phyloP scores from a whole-genome alignment of 1,140 invertebrate genomes.

The Cotesia chilonis region DNA sequence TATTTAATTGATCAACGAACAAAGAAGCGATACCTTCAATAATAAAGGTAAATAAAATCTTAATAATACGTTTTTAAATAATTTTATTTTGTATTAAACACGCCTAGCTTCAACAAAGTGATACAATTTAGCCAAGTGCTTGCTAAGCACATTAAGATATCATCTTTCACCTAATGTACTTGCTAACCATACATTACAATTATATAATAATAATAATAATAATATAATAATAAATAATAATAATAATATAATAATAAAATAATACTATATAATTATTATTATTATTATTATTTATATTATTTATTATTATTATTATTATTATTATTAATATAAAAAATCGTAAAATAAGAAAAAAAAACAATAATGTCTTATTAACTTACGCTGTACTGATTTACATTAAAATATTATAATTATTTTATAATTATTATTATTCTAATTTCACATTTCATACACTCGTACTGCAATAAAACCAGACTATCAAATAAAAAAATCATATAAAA shows the following conservation, averaged over 20 bases:
- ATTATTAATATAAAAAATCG: no score
- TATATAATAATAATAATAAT: conserved; percentile 13
- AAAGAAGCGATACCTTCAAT: no score
- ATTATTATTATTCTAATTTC: no score
- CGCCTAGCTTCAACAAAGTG: conserved; percentile 63
- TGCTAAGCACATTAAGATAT: conserved; percentile 55
- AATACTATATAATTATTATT: no score
- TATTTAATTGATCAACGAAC: no score
- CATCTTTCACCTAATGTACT: conserved; percentile 19
- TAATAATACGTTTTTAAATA: conserved; percentile 29
- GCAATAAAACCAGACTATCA: not conserved
- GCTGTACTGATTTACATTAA: not conserved
- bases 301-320: not conserved
- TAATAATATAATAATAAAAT: no score
- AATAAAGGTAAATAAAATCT: not conserved
- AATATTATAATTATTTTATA: conserved; percentile 5
- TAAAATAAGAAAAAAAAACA: no score
- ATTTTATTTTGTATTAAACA: conserved; percentile 61
- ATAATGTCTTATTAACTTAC: conserved; percentile 16
- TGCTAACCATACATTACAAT: not conserved
- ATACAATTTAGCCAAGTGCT: conserved; percentile 61
- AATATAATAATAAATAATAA: no score
- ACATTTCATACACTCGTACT: no score
- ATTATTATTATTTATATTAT: no score
- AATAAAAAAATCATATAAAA: not conserved